These are phyloP conservation scores for Maniola hyperantus DNA, from an alignment of 2,888 invertebrate species.

Conservation along the genomic window DNA sequence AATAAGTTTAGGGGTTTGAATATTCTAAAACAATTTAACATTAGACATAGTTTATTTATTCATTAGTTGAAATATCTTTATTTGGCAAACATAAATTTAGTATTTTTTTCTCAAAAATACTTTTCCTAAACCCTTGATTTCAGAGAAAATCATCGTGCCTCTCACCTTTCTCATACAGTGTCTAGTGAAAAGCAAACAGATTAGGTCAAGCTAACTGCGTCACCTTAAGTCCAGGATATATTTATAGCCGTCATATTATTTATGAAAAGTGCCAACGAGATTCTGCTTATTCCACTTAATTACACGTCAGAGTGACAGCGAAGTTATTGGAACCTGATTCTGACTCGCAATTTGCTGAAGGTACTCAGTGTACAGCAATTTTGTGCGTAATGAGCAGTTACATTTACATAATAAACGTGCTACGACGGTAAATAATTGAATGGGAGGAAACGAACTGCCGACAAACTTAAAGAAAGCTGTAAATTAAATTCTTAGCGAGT, in stretches of 20 bases:
- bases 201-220: too few relatives aligned
- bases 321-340: slow-evolving; percentile 51
- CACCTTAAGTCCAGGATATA: background rate
- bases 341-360: slow-evolving; percentile 44
- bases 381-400: slow-evolving; percentile 36
- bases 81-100: too few relatives aligned
- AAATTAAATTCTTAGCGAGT: background rate
- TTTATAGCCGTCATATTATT: slow-evolving; percentile 39
- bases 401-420: slow-evolving; percentile 34
- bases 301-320: slow-evolving; percentile 49
- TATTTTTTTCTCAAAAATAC: too few relatives aligned
- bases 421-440: slow-evolving; percentile 10
- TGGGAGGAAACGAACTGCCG: slow-evolving; percentile 9
- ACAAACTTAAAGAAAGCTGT: slow-evolving; percentile 8
- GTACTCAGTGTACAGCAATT: slow-evolving; percentile 27
- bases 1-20: too few relatives aligned
- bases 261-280: slow-evolving; percentile 51
- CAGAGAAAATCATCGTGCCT: too few relatives aligned
- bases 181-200: too few relatives aligned
- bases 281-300: slow-evolving; percentile 52
- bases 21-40: too few relatives aligned
- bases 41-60: too few relatives aligned
- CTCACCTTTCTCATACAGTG: too few relatives aligned
- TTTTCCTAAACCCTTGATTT: too few relatives aligned
- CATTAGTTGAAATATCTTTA: too few relatives aligned